Evolutionary conservation across 2,113 vertebrate genomes (phyloP), one percentile per base, ranked within the genome.

Genomic region (Rhombomys opimus): DNA sequence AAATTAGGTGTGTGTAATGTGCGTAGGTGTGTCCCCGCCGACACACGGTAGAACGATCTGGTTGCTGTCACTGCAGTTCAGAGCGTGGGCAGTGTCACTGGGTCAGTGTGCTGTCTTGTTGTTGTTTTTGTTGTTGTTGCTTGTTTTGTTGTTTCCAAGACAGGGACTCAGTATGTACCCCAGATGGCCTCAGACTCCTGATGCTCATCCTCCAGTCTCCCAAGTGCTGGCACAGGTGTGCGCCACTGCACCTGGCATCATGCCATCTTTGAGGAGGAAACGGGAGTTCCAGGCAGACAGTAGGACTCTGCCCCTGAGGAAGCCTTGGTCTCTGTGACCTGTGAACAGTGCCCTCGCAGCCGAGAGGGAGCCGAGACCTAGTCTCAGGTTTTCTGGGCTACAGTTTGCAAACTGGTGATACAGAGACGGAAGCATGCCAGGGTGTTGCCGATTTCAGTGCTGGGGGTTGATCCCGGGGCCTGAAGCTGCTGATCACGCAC

Each of bases 1-100:
- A 63, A 63, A 63, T 10, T 12, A 84, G 41, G 57, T 9, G 0
- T 61, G 57, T 38, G n/a, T 38, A 14, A 80, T 18, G n/a, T 2
- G 50, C 38, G 38, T 54, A 23, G 46, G 9, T 65, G 17, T 72
- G 46, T 46, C 46, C 46, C 57, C 91, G 63, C 59, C 11, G n/a
- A 23, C 18, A 2, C 30, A 0, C 8, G 22, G 63, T 57, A 87
- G 61, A 77, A 32, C 0, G 1, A 9, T n/a, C 41, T 72, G n/a
- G 5, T 6, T 25, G 52, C 6, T 57, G 9, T 63, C 63, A 18
- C 81, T 63, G 27, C 14, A 63, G 23, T 30, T 30, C 81, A 7
- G 81, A 63, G n/a, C 17, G 23, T 65, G 23, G 59, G 81, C 30
- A 4, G 23, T 61, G 52, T 41, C 46, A 54, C 54, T 41, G 9